phyloP scores from a whole-genome alignment of 2,797 vertebrate species.

The Orientallactaga sibirica region DNA sequence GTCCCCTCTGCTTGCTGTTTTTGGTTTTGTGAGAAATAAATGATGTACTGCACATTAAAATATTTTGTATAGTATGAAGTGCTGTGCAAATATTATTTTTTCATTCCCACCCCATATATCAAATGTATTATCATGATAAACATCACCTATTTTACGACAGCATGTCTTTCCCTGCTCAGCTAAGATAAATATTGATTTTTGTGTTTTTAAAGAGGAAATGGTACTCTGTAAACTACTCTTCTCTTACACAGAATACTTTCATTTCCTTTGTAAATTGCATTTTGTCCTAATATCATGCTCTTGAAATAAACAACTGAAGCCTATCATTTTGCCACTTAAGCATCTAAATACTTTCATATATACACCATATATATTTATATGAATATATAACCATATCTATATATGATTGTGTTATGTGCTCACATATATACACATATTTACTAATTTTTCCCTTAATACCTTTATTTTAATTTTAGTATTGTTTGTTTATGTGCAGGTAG shows the following conservation, averaged over 20 bases:
- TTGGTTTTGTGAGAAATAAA: neutral
- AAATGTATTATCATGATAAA: neutral
- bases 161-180: conserved; percentile 61
- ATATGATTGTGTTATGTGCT: neutral
- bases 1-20: neutral
- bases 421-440: neutral
- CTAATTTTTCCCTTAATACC: neutral
- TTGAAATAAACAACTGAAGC: conserved; percentile 45
- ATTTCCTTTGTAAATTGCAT: conserved; percentile 34
- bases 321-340: conserved; percentile 6
- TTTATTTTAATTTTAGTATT: too few species aligned
- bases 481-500: too few species aligned
- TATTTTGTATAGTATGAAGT: conserved; percentile 36
- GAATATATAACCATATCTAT: too few species aligned
- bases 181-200: conserved; percentile 84
- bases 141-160: conserved; percentile 77
- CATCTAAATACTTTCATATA: conserved; percentile 1
- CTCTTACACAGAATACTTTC: conserved; percentile 68
- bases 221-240: conserved; percentile 73
- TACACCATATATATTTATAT: too few species aligned
- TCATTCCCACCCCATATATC: conserved; percentile 64
- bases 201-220: conserved; percentile 81
- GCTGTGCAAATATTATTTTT: conserved; percentile 24
- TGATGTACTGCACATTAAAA: neutral
- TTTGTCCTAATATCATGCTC: neutral